Evolutionary conservation across 2,113 vertebrate genomes (phyloP), one percentile per base, ranked within the genome.

Genomic region (Bubo scandiacus): DNA sequence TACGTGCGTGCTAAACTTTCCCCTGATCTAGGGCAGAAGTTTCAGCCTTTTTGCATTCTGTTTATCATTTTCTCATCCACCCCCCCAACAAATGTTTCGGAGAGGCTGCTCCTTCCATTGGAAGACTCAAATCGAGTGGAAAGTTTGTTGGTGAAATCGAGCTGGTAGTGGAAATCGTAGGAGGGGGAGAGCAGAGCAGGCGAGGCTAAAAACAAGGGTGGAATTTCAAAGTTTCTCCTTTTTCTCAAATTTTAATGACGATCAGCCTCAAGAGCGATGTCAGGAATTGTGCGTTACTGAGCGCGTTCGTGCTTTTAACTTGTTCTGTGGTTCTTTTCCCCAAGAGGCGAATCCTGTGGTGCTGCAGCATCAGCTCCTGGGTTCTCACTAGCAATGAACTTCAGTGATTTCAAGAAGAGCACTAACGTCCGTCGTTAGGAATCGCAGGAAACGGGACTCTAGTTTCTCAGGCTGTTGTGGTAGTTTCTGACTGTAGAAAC

Each of bases 31-130:
- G 40, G 66, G 52, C n/a, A 38, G 26, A 5, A 49, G 30, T 57
- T 22, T 34, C 17, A 16, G 0, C 19, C 22, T 36, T 57, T 57
- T 43, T 11, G 6, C 1, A 0, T 34, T n/a, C 21, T 13, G 1
- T n/a, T 5, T 30, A 20, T 62, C 8, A 1, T 45, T 45, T 74
- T 54, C 63, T 27, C 30, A 7, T 21, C 29, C 2, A 2, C 13
- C 13, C 9, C 38, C 25, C 40, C 5, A 9, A 26, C 1, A 21
- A 27, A 32, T 1, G 4, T 38, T 20, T n/a, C 4, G 4, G 63
- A 27, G 47, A 23, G 72, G 29, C 40, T 9, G 4, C 23, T 77
- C 23, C 16, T 61, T 52, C 62, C 6, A 3, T 40, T 1, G 4
- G 67, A 27, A 43, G 40, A 40, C 61, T 49, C 3, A 4, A 19